These are phyloP conservation scores for Xiphorhynchus elegans DNA, from an alignment of 2,113 vertebrate genomes.

Conservation along the genomic window DNA sequence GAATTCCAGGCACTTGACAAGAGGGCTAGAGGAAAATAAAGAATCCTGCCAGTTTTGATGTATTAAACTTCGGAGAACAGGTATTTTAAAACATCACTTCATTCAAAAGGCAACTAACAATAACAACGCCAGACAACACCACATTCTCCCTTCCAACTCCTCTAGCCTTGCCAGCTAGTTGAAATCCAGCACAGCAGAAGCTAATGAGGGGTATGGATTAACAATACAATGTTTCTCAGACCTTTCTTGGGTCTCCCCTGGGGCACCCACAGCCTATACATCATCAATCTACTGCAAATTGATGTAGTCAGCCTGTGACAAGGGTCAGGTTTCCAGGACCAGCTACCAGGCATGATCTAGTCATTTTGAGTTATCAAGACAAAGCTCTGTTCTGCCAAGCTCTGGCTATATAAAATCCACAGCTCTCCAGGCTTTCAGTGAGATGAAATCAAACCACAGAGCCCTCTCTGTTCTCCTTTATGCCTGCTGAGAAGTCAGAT, in stretches of 20 bases:
- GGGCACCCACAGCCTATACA: conserved; percentile 28
- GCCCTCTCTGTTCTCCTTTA: neutral
- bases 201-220: conserved; percentile 55
- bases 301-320: conserved; percentile 57
- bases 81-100: neutral
- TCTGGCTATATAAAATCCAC: neutral
- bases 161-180: neutral
- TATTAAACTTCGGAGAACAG: conserved; percentile 26
- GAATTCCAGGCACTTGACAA: conserved; percentile 29
- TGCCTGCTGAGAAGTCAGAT: neutral
- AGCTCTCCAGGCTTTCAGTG: neutral
- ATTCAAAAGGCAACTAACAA: conserved; percentile 19
- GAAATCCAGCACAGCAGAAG: conserved; percentile 44
- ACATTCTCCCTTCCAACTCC: conserved; percentile 1
- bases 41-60: neutral
- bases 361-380: conserved; percentile 56
- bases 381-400: conserved; percentile 25
- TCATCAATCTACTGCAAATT: conserved; percentile 60
- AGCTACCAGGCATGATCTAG: conserved; percentile 65
- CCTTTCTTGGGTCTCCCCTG: conserved; percentile 30
- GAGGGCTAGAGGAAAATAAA: conserved; percentile 7
- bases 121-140: neutral
- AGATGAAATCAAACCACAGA: conserved; percentile 9
- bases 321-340: conserved; percentile 57
- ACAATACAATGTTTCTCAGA: conserved; percentile 44